A percentile compares a stretch with the other conserved stretches of the same genome.
Evolutionary conservation across 1,140 invertebrate genomes (phyloP).

Genomic region (Drosophila pallidifrons): DNA sequence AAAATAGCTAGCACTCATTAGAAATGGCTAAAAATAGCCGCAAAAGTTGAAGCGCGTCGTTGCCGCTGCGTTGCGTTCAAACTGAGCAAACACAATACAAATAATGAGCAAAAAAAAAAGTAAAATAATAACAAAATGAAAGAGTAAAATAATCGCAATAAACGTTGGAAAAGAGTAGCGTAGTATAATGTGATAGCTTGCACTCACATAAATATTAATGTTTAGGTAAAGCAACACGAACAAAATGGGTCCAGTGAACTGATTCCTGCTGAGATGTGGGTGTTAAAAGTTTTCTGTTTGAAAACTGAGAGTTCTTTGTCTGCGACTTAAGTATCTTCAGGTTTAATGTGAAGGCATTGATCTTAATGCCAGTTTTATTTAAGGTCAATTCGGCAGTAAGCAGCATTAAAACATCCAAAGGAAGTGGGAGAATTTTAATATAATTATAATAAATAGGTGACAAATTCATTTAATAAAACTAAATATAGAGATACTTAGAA

Average conservation of each 20-base stretch:
- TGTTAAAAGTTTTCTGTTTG: background rate
- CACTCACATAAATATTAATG: conserved; percentile 13
- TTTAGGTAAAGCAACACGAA: background rate
- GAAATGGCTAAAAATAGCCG: conserved; percentile 79
- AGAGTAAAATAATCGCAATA: conserved; percentile 45
- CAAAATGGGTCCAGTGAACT: conserved; percentile 33
- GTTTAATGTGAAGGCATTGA: background rate
- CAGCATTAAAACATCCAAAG: too few species aligned
- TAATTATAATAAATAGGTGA: too few species aligned
- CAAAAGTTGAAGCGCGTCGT: conserved; percentile 52
- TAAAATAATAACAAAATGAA: background rate
- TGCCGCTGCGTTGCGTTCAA: conserved; percentile 7
- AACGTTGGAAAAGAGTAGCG: conserved; percentile 23
- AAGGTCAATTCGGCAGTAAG: too few species aligned
- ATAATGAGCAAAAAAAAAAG: conserved; percentile 7
- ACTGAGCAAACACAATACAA: conserved; percentile 17
- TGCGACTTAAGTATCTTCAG: background rate
- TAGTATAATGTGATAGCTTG: conserved; percentile 26
- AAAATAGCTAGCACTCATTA: conserved; percentile 79
- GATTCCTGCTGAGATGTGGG: background rate
- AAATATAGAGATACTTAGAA: too few species aligned
- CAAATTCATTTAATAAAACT: too few species aligned
- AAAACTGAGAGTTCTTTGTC: background rate
- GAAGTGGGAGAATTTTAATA: too few species aligned
- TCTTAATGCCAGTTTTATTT: too few species aligned